Evolutionary conservation across 2,888 invertebrate genomes (phyloP), one percentile per base, ranked within the genome.

Genomic region (Agrotis exclamationis): DNA sequence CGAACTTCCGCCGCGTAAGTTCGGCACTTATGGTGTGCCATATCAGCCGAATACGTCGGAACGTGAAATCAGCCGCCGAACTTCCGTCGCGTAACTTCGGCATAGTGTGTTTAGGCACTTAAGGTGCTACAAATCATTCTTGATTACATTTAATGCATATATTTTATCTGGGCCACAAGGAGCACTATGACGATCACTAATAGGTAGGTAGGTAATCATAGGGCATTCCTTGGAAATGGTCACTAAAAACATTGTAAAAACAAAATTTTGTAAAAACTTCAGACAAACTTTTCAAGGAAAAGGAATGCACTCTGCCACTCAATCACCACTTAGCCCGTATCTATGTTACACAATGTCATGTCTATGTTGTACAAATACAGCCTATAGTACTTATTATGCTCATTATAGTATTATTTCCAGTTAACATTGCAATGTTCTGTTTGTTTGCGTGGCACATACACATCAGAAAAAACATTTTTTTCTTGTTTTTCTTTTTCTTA

Each of bases 341-440:
- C 11, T 33, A 24, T n/a, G n/a, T n/a, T n/a, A n/a, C n/a, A n/a
- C n/a, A n/a, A n/a, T n/a, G n/a, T n/a, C n/a, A n/a, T n/a, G n/a
- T n/a, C 3, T 45, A 45, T 24, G 3, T 53, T 14, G 22, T n/a
- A 53, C 44, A 33, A 33, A 33, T 9, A 33, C n/a, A 53, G 20
- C 53, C 20, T 53, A 4, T 18, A 24, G 24, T 28, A 20, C 20
- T 44, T 51, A 44, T 66, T 39, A 54, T 22, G 53, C 22, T 39
- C 44, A 44, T 56, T 11, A 33, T 18, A 47, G 18, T 60, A 44
- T 44, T 33, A 20, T 18, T 56, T 28, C 11, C 20, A 14, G 53
- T 22, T 53, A 33, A 22, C 45, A 22, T 67, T 54, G 48, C 22
- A 47, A 66, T n/a, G 20, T 47, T 66, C 66, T 24, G 16, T 39